phyloP scores from a whole-genome alignment of 2,888 invertebrate species.

The Ichneumoninae sp. region DNA sequence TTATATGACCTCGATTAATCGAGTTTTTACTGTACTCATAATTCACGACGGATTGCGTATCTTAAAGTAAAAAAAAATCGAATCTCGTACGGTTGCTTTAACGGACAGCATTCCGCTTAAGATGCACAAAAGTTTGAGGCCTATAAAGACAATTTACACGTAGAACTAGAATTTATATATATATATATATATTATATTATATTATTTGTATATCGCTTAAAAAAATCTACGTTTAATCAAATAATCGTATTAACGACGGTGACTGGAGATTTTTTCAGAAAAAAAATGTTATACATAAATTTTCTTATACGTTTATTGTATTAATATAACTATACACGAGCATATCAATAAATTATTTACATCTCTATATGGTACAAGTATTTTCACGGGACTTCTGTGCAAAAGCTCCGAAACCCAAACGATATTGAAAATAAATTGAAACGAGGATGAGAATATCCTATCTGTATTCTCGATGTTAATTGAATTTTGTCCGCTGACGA shows the following conservation, averaged over 20 bases:
- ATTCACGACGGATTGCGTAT: not conserved
- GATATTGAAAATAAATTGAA: constrained; percentile 10
- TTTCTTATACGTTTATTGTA: constrained; percentile 79
- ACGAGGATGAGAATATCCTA: not conserved
- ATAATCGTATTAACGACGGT: constrained; percentile 73
- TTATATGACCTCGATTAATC: not conserved
- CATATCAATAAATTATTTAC: constrained; percentile 83
- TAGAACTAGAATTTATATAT: constrained; percentile 51
- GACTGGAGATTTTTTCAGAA: constrained; percentile 70
- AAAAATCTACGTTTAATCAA: constrained; percentile 68
- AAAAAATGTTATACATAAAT: constrained; percentile 70
- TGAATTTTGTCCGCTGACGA: too few relatives aligned
- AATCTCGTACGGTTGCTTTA: constrained; percentile 37
- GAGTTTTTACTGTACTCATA: not conserved
- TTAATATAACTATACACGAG: constrained; percentile 77
- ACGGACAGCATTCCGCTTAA: constrained; percentile 61
- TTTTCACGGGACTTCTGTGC: constrained; percentile 50
- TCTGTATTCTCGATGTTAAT: not conserved
- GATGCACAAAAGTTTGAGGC: constrained; percentile 62
- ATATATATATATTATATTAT: constrained; percentile 31
- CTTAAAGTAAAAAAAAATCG: not conserved
- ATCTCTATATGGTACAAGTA: constrained; percentile 75
- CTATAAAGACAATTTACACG: constrained; percentile 59
- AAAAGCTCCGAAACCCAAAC: constrained; percentile 25
- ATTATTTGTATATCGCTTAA: constrained; percentile 32